Evolutionary conservation across 2,113 vertebrate species (phyloP), one percentile per base, ranked within the genome.

Genomic region (Melanostigma gelatinosum): DNA sequence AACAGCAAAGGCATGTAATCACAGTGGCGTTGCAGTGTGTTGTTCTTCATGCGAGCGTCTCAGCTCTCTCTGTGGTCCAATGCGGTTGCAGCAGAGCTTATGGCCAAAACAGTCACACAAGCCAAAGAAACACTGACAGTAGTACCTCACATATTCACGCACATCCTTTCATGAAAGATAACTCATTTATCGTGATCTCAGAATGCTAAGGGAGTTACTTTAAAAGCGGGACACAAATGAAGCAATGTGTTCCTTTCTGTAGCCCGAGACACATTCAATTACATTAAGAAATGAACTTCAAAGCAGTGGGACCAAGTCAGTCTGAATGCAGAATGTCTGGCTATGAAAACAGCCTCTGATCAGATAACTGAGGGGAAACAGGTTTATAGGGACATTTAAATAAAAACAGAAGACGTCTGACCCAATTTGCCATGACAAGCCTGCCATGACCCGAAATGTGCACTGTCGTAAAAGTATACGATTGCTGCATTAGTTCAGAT

Each of bases 1-100:
- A 80, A 86, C 81, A 85, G 72, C 63, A 88, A 83, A 86, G 0
- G 9, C 8, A 36, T 75, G 27, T 79, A 82, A 89, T 86, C 79
- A 64, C 63, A 77, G 42, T 2, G 16, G 69, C 62, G 73, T 68
- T 50, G 60, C 70, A 42, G n/a, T 71, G 9, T 70, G 24, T 85
- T 77, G 72, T 42, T 82, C 15, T 80, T 81, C 38, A 66, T 79
- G 66, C 29, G 63, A 82, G 55, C 44, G 57, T 69, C 38, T 79
- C 76, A 16, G 22, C 72, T 52, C 22, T 42, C 20, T 86, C 70
- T 88, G 84, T 68, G 77, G 69, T 83, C 75, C 27, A 22, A 74
- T 66, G 50, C 72, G 18, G 68, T 77, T 38, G 3, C 58, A 70
- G 80, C 22, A 84, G 34, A 76, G 29, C 52, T 44, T 75, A 73